Evolutionary conservation across 92 coral and sea anemone genomes (phyloP), one percentile per base, ranked within the genome.

Genomic region (Parazoanthus darwini): DNA sequence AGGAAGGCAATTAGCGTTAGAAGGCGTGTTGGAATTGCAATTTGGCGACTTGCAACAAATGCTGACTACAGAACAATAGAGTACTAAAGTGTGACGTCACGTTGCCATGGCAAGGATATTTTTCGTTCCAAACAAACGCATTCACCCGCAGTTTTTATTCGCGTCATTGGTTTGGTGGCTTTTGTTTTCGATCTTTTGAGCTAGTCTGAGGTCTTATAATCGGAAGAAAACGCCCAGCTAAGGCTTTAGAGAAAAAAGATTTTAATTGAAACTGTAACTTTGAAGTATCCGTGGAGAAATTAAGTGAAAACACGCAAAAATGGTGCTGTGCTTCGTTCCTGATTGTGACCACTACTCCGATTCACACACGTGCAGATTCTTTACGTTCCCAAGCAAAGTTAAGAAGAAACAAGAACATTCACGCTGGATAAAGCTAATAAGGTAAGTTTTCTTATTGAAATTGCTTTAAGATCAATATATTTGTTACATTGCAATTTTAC

Each of bases 31-130:
- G 51, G 9, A 48, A 11, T 48, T 5, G 51, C 51, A 6, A 5
- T 48, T 48, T 48, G 51, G 51, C 9, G 51, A 48, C 51, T 48
- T 48, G 51, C 51, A 48, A 48, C 51, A 5, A 48, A 48, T 48
- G 51, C 51, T 0, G 50, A 46, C 6, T 46, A 46, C 50, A 4
- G 50, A 67, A 80, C 88, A 72, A 81, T 82, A 3, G 50, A 46
- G 50, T 46, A 46, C 50, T 46, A 46, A 72, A 72, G 77, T 72
- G 43, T 33, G 77, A 72, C 77, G 77, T 72, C 43, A 72, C 77
- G 77, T 72, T 72, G 77, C 26, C 75, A 71, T 1, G 43, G 77
- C 42, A 14, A 25, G 16, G 18, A 72, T 9, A 72, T 33, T 72
- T 36, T 72, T 6, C 42, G 43, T 72, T 72, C 77, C 20, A 33